These are phyloP conservation scores for Cygnus buccinator DNA, from an alignment of 2,113 vertebrate genomes.

Conservation along the genomic window DNA sequence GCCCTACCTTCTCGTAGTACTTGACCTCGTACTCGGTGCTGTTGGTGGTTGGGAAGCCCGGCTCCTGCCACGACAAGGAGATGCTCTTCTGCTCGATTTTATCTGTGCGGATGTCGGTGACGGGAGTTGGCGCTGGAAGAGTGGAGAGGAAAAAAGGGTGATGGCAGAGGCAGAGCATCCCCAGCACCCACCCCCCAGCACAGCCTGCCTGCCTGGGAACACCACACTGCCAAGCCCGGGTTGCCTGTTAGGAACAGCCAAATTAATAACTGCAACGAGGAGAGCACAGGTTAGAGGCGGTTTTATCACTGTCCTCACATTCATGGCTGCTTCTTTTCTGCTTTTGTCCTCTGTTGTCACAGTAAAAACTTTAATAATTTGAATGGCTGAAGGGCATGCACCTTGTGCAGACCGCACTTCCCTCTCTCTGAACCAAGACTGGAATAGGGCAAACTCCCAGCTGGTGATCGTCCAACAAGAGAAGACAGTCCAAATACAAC, in stretches of 20 bases:
- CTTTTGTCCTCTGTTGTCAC: background rate
- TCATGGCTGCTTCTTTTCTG: background rate
- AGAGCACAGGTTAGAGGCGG: background rate
- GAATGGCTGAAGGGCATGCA: background rate
- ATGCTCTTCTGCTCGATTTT: slow-evolving; percentile 90
- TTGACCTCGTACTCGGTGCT: slow-evolving; percentile 92
- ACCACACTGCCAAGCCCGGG: rapidly evolving
- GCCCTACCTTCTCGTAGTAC: slow-evolving; percentile 93
- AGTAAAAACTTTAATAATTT: background rate
- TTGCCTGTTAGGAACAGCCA: background rate
- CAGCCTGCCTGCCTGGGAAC: background rate
- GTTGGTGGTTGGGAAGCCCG: slow-evolving; percentile 74
- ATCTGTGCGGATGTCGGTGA: slow-evolving; percentile 87
- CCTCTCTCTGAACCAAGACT: background rate
- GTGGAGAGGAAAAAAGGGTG: background rate
- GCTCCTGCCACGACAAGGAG: slow-evolving; percentile 89
- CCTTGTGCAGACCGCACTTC: background rate
- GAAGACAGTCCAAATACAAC: background rate
- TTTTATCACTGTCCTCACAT: background rate
- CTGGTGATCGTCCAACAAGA: rapidly evolving
- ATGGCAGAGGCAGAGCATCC: background rate
- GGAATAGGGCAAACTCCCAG: background rate
- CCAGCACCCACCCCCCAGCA: background rate
- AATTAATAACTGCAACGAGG: background rate
- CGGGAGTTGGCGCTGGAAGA: slow-evolving; percentile 78